Evolutionary conservation across 2,797 vertebrate genomes (phyloP).

Genomic region (Eulemur mongoz): DNA sequence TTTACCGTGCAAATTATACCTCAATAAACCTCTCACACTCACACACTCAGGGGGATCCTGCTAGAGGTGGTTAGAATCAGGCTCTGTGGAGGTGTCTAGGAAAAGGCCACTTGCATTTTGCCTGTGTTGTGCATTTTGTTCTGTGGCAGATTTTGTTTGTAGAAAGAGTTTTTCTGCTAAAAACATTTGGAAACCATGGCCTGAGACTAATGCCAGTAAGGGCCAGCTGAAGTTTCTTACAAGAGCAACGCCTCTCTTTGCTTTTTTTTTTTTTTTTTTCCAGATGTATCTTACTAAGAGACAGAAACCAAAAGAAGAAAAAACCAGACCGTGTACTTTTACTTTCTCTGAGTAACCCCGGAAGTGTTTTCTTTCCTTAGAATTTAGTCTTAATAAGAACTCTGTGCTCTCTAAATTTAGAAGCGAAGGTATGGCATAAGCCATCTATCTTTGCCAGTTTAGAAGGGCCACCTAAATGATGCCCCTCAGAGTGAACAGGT

Average conservation of each 20-base stretch:
- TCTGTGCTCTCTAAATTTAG: not conserved
- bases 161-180: not conserved
- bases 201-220: not conserved
- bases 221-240: not conserved
- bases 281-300: not conserved
- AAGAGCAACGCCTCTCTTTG: not conserved
- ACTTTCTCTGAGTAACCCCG: not conserved
- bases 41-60: rapidly evolving
- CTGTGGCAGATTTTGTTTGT: not conserved
- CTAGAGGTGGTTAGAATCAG: not conserved
- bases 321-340: not conserved
- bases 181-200: constrained; percentile 1
- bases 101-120: not conserved
- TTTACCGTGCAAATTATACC: not conserved
- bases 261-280: not conserved
- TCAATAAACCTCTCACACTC: not conserved
- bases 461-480: not conserved
- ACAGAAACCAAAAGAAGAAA: not conserved
- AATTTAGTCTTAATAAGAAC: not conserved
- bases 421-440: not conserved
- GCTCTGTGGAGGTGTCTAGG: not conserved
- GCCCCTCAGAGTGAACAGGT: not conserved
- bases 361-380: not conserved
- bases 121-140: not conserved
- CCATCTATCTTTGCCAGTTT: not conserved